Base-by-base conservation (phyloP, 2,888 invertebrate genomes). In the Andrena marginata region DNA sequence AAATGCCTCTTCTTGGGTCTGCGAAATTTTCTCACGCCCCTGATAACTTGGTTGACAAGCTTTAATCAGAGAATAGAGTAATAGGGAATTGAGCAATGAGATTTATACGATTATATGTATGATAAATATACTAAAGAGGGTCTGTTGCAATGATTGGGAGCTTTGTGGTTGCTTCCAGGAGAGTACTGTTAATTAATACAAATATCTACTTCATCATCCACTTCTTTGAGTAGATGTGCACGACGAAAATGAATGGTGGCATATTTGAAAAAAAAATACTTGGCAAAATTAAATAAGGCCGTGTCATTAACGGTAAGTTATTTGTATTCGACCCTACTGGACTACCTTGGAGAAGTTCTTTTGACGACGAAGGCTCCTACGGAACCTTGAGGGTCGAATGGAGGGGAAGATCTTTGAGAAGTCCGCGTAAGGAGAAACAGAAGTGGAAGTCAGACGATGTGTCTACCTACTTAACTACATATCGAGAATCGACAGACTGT, bases 261-360 rank as follows among this genome's bases (percentile, higher is more conserved):
- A 13, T n/a, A 8, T 20, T 4, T n/a, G 29, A 31, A 51, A 13
- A 51, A 13, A 29, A 51, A n/a, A 31, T 51, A 13, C 23, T 10
- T 29, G 2, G 33, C 2, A 8, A 8, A 33, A 33, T 0, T 8
- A 8, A 33, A 8, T 33, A 33, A 8, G 7, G 8, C 8, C 8
- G 33, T 7, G 31, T 31, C 7, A 31, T 2, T 1, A 7, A 7
- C 7, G 33, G 31, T 71, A 13, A 23, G 60, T 72, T 7, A 51
- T 31, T 51, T 62, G 31, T 33, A 23, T 31, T 49, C 6, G 8
- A n/a, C 5, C 10, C n/a, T 20, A 23, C 16, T 26, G 72, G 72
- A 64, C 63, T 31, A 31, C 63, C 72, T 72, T 72, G 63, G 60
- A 16, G 26, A 51, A 68, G 33, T 20, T 54, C n/a, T 68, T 33